phyloP scores from a whole-genome alignment of 1,140 invertebrate species.

The Drosophila orena region DNA sequence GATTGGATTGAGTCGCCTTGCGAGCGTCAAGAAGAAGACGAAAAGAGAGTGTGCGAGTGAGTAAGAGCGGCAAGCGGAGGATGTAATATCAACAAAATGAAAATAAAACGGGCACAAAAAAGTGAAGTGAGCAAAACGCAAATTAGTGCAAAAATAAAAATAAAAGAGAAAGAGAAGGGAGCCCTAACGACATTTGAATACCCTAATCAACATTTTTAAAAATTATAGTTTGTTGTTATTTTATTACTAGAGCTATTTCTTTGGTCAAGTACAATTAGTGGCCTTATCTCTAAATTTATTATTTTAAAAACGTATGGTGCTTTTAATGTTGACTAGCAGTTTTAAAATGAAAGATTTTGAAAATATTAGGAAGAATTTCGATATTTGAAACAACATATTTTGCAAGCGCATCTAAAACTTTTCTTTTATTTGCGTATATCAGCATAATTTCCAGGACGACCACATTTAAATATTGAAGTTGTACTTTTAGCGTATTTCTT shows the following conservation, averaged over 20 bases:
- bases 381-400: no score
- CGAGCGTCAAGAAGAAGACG: neutral
- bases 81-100: slow-evolving; percentile 41
- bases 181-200: slow-evolving; percentile 11
- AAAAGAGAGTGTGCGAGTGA: slow-evolving; percentile 15
- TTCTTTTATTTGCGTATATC: neutral
- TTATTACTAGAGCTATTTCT: no score
- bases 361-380: no score
- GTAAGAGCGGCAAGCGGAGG: slow-evolving; percentile 20
- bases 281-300: no score
- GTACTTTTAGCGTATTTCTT: neutral
- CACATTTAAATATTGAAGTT: neutral
- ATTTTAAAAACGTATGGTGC: no score
- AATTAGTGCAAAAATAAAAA: slow-evolving; percentile 65
- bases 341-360: no score
- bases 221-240: neutral
- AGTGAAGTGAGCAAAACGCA: slow-evolving; percentile 64
- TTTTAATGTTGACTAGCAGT: no score
- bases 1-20: slow-evolving; percentile 17
- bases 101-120: slow-evolving; percentile 38
- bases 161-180: slow-evolving; percentile 41
- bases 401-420: neutral
- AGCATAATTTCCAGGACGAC: neutral
- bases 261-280: neutral
- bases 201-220: neutral